Evolutionary conservation across 2,888 invertebrate genomes (phyloP).

Genomic region (Drosophila prostipennis): DNA sequence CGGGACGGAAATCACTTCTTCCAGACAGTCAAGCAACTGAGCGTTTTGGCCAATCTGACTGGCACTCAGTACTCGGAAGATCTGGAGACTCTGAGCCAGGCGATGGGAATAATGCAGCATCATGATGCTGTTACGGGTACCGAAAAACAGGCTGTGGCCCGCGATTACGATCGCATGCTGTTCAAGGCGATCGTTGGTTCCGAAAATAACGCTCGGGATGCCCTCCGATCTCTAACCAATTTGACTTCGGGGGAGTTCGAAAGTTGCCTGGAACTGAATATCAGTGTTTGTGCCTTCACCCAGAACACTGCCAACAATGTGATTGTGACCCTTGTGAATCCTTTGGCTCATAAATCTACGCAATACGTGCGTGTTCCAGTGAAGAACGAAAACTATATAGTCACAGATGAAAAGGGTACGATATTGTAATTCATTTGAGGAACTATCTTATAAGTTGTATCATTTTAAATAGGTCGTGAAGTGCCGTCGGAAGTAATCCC

Average conservation of each 20-base stretch:
- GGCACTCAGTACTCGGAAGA: constrained; percentile 46
- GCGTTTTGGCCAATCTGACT: constrained; percentile 86
- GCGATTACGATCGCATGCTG: constrained; percentile 93
- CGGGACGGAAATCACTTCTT: constrained; percentile 90
- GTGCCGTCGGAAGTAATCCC: constrained; percentile 87
- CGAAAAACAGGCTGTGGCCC: constrained; percentile 93
- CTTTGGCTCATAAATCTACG: constrained; percentile 87
- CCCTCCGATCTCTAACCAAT: constrained; percentile 73
- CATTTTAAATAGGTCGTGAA: constrained; percentile 73
- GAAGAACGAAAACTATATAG: constrained; percentile 85
- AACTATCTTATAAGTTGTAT: background rate
- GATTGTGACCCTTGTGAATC: constrained; percentile 92
- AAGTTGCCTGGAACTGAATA: constrained; percentile 71
- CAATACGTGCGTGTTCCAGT: constrained; percentile 88
- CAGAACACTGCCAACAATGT: constrained; percentile 85
- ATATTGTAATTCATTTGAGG: background rate
- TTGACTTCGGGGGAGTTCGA: constrained; percentile 79
- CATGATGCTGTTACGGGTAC: constrained; percentile 95
- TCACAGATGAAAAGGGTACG: constrained; percentile 88
- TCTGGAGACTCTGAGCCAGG: constrained; percentile 85
- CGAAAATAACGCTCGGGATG: constrained; percentile 65
- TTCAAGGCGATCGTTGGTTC: constrained; percentile 88
- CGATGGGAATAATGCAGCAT: constrained; percentile 90
- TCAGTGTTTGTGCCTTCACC: constrained; percentile 88
- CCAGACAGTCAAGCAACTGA: constrained; percentile 91